Base-by-base conservation (phyloP, 1,140 invertebrate species). In the Stenopsyche tienmushanensis region DNA sequence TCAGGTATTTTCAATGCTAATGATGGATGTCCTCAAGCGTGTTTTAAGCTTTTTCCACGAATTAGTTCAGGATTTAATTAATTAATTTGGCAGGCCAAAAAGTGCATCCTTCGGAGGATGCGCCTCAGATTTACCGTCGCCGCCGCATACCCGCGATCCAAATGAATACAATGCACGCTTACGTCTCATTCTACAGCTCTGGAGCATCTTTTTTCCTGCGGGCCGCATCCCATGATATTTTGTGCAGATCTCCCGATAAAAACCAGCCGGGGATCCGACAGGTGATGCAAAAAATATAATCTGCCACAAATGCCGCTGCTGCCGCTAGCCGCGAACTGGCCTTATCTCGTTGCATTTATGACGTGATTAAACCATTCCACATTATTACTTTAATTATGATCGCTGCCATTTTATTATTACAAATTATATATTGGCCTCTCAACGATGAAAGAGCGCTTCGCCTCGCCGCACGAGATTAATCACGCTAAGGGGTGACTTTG, bases 281-380 rank as follows among this genome's bases (percentile, higher is more conserved):
- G 44, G 44, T 13, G 29, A 34, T 7, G 29, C 29, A 34, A 34
- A 34, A 34, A 34, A 34, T 34, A 13, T 13, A 34, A 34, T 34
- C 29, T 34, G 29, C 29, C 29, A 34, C 29, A 34, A 34, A 13
- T 34, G 29, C 5, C 29, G 5, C 5, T 7, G 29, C 29, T 13
- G 29, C 29, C 29, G 29, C 5, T 34, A 34, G 29, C 29, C 29
- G 29, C 5, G 29, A 13, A 7, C 29, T 34, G 13, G 17, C 44
- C 18, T 47, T 47, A 47, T 47, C 18, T 47, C 44, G 17, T 47
- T 47, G 17, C 44, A 47, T 47, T 47, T 47, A 47, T 15, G 44
- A 15, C 18, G 44, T 47, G 44, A 47, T 47, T 47, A 47, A 47
- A 47, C 44, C 44, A 47, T 47, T 20, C 17, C 44, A 15, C 44